phyloP scores from a whole-genome alignment of 2,113 vertebrate genomes.

The Burhinus bistriatus region DNA sequence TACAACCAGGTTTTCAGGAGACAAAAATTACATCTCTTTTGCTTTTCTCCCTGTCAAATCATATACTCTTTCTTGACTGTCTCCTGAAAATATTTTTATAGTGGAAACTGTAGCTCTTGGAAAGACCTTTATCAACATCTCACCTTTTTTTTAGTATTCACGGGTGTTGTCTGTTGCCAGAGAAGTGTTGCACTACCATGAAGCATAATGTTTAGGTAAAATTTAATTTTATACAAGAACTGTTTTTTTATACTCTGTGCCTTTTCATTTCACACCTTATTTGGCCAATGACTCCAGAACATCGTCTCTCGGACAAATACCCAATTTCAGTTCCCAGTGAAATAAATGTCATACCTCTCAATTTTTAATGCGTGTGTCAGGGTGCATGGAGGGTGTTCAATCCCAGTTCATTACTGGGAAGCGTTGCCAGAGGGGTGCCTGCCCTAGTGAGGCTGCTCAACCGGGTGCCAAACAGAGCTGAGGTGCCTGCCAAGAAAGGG shows the following conservation, averaged over 20 bases:
- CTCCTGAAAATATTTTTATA: slow-evolving; percentile 12
- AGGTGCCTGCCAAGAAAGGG: background rate
- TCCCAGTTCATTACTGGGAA: background rate
- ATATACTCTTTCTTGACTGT: background rate
- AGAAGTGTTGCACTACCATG: background rate
- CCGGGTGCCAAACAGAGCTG: fast-evolving
- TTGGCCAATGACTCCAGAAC: background rate
- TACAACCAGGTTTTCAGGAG: background rate
- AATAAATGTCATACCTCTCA: background rate
- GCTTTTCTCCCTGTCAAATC: background rate
- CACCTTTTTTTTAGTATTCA: background rate
- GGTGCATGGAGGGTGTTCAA: background rate
- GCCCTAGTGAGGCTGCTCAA: background rate
- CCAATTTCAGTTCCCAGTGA: background rate
- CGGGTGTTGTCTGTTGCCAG: background rate
- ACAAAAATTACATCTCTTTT: slow-evolving; percentile 15
- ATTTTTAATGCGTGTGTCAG: background rate
- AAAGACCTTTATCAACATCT: background rate
- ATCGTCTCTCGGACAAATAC: background rate
- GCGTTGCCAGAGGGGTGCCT: background rate
- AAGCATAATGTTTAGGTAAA: background rate
- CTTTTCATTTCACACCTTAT: background rate
- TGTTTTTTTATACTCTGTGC: fast-evolving
- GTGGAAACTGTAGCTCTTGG: background rate
- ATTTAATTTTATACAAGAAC: background rate